These are phyloP conservation scores for Gouania willdenowi DNA, from an alignment of 2,797 vertebrate species.

Conservation along the genomic window DNA sequence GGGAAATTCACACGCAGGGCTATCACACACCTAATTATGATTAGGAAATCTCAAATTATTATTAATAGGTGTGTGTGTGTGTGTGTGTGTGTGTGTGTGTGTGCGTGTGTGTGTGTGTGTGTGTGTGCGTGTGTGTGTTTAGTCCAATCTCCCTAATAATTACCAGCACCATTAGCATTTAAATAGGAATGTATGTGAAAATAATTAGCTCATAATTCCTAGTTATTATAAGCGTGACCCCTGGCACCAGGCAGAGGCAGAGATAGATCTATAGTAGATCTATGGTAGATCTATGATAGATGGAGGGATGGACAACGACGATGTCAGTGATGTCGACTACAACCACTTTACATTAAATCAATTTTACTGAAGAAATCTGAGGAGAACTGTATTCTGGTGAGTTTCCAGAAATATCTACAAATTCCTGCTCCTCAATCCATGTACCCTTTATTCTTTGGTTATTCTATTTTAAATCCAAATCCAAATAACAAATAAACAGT, in stretches of 20 bases:
- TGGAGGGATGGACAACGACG: neutral
- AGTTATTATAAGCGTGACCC: slow-evolving; percentile 47
- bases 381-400: too few relatives aligned
- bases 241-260: slow-evolving; percentile 28
- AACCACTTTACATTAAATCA: too few relatives aligned
- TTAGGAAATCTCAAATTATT: slow-evolving; percentile 51
- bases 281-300: slow-evolving; percentile 30
- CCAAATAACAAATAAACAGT: too few relatives aligned
- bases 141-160: slow-evolving; percentile 45
- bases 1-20: slow-evolving; percentile 56
- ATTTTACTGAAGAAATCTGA: too few relatives aligned
- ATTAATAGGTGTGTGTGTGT: slow-evolving; percentile 40
- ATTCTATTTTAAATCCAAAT: too few relatives aligned
- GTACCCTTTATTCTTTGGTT: too few relatives aligned
- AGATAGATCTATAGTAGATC: slow-evolving; percentile 25
- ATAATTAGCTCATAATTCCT: slow-evolving; percentile 46
- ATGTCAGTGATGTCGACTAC: too few relatives aligned
- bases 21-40: slow-evolving; percentile 59
- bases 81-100: too few relatives aligned
- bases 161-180: slow-evolving; percentile 52
- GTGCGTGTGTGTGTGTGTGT: neutral
- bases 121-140: neutral
- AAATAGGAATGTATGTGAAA: slow-evolving; percentile 55
- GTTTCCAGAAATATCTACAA: too few relatives aligned
- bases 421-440: too few relatives aligned